Percentiles rank a stretch among this genome's conserved stretches.
These are phyloP conservation scores for Mesodorylaimus sp. DNA, from an alignment of 2,888 invertebrate species.

Conservation along the genomic window DNA sequence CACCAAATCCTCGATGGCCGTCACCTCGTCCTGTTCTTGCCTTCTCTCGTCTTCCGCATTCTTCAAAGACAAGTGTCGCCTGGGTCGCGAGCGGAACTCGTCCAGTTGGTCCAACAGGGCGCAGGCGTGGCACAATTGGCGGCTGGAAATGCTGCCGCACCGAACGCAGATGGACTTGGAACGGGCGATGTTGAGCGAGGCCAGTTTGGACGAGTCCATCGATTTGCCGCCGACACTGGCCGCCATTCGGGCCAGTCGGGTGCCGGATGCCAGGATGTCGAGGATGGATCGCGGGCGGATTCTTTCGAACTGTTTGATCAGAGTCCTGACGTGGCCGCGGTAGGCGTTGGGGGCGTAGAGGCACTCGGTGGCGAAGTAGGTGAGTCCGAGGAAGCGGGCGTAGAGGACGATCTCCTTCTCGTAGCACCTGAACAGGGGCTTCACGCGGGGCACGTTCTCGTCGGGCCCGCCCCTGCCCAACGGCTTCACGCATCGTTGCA, in stretches of 20 bases:
- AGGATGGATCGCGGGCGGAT: conserved; percentile 51
- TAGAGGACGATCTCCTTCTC: conserved; percentile 86
- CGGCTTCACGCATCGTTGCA: conserved; percentile 79
- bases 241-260: conserved; percentile 46
- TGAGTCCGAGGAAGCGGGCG: conserved; percentile 80
- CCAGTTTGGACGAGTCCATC: neutral
- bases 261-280: conserved; percentile 34
- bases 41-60: neutral
- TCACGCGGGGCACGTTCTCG: conserved; percentile 51
- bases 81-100: neutral
- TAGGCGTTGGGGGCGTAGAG: conserved; percentile 87
- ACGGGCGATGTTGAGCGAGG: neutral
- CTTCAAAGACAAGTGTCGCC: too few species aligned
- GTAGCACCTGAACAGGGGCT: conserved; percentile 88
- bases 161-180: conserved; percentile 46
- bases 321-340: conserved; percentile 52
- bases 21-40: neutral
- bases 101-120: conserved; percentile 83
- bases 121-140: conserved; percentile 87
- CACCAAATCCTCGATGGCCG: neutral
- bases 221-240: conserved; percentile 16
- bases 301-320: conserved; percentile 64
- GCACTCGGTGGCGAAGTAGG: conserved; percentile 97
- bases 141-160: conserved; percentile 69
- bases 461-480: conserved; percentile 37